Percentiles rank a stretch among this genome's conserved stretches.
Conservation (phyloP, 2,797 vertebrate species). For the Acanthornis magna region DNA sequence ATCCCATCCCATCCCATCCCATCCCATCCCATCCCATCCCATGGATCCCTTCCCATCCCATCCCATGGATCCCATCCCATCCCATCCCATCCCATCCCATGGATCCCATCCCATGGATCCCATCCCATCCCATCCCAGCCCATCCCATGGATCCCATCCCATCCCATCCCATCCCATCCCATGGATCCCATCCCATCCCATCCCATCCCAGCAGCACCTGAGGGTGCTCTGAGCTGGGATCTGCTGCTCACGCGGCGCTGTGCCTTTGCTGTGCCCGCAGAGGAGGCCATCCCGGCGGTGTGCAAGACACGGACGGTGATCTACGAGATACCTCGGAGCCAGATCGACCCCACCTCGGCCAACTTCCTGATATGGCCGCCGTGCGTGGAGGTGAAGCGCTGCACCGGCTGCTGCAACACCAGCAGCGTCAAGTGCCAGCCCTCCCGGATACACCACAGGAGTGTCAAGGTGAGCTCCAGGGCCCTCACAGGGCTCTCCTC, state of each 20-base stretch:
- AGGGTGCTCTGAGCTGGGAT: not conserved
- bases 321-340: constrained; percentile 94
- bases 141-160: too few species aligned
- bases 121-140: too few species aligned
- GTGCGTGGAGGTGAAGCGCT: constrained; percentile 94
- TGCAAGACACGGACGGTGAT: constrained; percentile 92
- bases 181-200: too few species aligned
- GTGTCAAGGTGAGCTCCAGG: constrained; percentile 85
- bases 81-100: too few species aligned
- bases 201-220: not conserved
- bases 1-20: too few species aligned
- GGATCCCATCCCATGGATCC: too few species aligned
- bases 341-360: constrained; percentile 92
- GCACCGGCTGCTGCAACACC: constrained; percentile 96
- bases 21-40: too few species aligned
- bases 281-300: constrained; percentile 89
- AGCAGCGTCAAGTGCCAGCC: constrained; percentile 90
- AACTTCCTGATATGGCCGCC: constrained; percentile 98
- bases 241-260: not conserved
- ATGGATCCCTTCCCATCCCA: too few species aligned
- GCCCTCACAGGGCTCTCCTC: rapidly evolving
- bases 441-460: constrained; percentile 85
- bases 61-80: too few species aligned
- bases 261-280: constrained; percentile 63
- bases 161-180: too few species aligned